Base-by-base conservation (phyloP, 2,113 vertebrate genomes). In the Oryzias melastigma region DNA sequence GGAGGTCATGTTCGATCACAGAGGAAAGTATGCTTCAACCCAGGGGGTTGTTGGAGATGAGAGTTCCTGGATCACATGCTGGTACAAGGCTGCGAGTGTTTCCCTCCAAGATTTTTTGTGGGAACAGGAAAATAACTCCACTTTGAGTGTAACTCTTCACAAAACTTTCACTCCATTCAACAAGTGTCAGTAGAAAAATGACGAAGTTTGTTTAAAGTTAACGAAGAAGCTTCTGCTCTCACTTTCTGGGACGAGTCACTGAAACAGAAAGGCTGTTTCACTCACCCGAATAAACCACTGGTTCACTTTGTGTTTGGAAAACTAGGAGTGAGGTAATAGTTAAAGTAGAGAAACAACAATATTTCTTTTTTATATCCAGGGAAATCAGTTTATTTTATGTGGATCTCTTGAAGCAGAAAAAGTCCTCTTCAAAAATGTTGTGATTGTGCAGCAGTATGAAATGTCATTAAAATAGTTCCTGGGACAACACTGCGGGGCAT, bases 11-110 rank as follows among this genome's bases (percentile, higher is more conserved):
- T 83, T 69, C 59, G 80, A 85, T 81, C 81, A 81, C 82, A 17
- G 68, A 77, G 68, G 68, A 73, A 81, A 86, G 84, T 80, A 85
- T 87, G 85, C 77, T 85, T 87, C 63, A 50, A 84, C 82, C 78
- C 71, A 57, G 78, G 73, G 78, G 78, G 74, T 51, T 65, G 67
- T 79, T 72, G 42, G 14, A 62, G 71, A 68, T 72, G 63, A 80
- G 71, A 78, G 77, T 72, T 66, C 81, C 19, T 62, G 49, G 60
- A 82, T 87, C 80, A 81, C 78, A 80, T 84, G 85, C 27, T 62
- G n/a, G 29, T 46, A 64, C 50, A 62, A 52, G n/a, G 29, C 29
- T 43, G 1, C 14, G 62, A 63, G 58, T 69, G 66, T 65, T 62
- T 71, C 29, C 45, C 17, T 52, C 19, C 7, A 14, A 62, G 40